Conservation (phyloP, 2,888 invertebrate species). For the Nephrotoma appendiculata region DNA sequence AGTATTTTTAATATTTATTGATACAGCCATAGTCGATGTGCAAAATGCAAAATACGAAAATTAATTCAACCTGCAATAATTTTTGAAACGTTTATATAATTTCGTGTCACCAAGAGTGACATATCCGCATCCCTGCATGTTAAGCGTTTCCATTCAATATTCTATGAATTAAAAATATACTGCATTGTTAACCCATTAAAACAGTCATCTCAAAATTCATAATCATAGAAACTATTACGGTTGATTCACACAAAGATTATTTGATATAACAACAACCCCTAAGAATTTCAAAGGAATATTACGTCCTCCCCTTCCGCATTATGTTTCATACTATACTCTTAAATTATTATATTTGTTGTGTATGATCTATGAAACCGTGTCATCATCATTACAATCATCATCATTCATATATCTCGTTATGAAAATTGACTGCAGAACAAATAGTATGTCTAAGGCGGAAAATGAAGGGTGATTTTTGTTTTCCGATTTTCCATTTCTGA, state of each 20-base stretch:
- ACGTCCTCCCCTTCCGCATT: background rate
- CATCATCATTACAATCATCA: background rate
- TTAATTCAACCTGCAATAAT: background rate
- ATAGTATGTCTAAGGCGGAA: background rate
- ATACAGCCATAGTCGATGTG: too few relatives aligned
- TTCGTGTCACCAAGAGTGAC: background rate
- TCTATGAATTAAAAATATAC: background rate
- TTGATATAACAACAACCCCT: background rate
- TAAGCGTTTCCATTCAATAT: background rate
- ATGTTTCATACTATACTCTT: background rate
- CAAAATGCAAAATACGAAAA: background rate
- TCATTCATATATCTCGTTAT: background rate
- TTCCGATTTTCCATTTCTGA: background rate
- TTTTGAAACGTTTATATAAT: background rate
- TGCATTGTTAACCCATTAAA: background rate
- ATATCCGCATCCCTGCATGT: background rate
- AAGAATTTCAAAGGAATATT: background rate
- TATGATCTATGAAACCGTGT: background rate
- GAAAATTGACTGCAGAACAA: background rate
- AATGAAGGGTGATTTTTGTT: background rate
- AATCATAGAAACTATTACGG: background rate
- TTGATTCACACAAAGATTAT: background rate
- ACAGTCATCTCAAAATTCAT: background rate
- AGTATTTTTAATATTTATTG: too few relatives aligned
- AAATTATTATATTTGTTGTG: background rate